phyloP scores from a whole-genome alignment of 2,888 invertebrate genomes.

The Lypha dubia region DNA sequence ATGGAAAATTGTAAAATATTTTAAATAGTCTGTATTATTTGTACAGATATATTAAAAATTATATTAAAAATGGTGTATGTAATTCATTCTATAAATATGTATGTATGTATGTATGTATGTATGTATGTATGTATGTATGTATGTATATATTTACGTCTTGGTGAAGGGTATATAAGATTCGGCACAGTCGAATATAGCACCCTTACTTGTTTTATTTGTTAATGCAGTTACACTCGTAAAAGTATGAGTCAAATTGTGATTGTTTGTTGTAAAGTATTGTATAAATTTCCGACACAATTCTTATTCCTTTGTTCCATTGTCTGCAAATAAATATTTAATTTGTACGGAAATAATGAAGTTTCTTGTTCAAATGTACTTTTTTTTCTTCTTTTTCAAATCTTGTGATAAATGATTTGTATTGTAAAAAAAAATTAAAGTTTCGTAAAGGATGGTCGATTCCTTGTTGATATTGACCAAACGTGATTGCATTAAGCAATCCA shows the following conservation, averaged over 20 bases:
- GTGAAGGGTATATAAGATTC: too few species aligned
- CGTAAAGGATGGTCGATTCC: not conserved
- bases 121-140: not conserved
- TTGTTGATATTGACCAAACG: slow-evolving; percentile 10
- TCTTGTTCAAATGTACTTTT: slow-evolving; percentile 32
- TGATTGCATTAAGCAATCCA: not conserved
- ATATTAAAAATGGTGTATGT: too few species aligned
- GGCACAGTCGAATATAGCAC: too few species aligned
- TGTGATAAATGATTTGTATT: slow-evolving; percentile 43
- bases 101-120: too few species aligned
- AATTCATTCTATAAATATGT: too few species aligned
- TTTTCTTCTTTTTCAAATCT: slow-evolving; percentile 1
- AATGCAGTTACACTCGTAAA: not conserved
- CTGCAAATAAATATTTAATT: slow-evolving; percentile 65
- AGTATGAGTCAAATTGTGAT: slow-evolving; percentile 23
- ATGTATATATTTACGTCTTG: too few species aligned
- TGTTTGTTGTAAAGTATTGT: slow-evolving; percentile 44
- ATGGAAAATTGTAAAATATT: too few species aligned
- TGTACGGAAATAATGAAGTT: slow-evolving; percentile 61
- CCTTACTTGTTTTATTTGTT: too few species aligned
- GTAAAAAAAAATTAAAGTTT: slow-evolving; percentile 61
- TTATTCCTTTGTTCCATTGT: slow-evolving; percentile 61
- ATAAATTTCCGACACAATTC: slow-evolving; percentile 53
- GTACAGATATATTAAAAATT: too few species aligned
- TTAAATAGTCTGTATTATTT: too few species aligned